Percentiles rank a stretch among this genome's conserved stretches.
Conservation (phyloP, 2,888 invertebrate species). For the Platynereis dumerilii region DNA sequence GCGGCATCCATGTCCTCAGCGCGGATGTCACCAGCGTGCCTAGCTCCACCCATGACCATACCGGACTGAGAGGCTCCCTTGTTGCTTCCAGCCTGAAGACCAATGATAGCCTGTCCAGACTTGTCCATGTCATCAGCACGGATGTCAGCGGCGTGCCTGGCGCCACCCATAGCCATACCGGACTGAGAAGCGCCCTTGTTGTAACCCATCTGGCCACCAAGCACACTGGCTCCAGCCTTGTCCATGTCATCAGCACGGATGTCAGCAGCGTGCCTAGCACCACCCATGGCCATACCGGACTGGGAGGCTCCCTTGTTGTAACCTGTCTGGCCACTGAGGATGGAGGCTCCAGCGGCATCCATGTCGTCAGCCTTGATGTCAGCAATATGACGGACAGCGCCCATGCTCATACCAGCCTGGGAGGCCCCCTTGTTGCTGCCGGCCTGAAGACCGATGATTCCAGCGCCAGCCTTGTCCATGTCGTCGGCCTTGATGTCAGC, state of each 20-base stretch:
- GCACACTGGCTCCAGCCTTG: constrained; percentile 48
- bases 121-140: constrained; percentile 50
- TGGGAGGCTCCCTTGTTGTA: constrained; percentile 59
- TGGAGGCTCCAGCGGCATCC: constrained; percentile 45
- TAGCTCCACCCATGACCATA: constrained; percentile 53
- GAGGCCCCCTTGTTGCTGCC: constrained; percentile 59
- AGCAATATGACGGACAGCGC: constrained; percentile 46
- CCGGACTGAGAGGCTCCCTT: constrained; percentile 58
- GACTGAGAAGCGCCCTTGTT: constrained; percentile 59
- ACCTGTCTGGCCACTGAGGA: constrained; percentile 58
- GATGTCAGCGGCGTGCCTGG: constrained; percentile 49
- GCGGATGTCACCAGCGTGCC: constrained; percentile 48
- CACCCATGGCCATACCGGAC: constrained; percentile 55
- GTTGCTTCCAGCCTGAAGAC: constrained; percentile 59
- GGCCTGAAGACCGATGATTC: constrained; percentile 53
- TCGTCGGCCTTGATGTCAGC: constrained; percentile 50
- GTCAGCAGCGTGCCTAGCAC: constrained; percentile 56
- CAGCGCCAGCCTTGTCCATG: constrained; percentile 45
- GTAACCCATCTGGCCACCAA: constrained; percentile 58
- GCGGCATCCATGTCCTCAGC: constrained; percentile 19
- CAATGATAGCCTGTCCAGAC: constrained; percentile 52
- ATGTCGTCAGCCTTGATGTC: constrained; percentile 51
- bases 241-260: constrained; percentile 55
- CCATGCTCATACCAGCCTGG: constrained; percentile 57
- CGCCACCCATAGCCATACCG: constrained; percentile 56